phyloP scores from a whole-genome alignment of 2,113 vertebrate species.

The Ictalurus punctatus region DNA sequence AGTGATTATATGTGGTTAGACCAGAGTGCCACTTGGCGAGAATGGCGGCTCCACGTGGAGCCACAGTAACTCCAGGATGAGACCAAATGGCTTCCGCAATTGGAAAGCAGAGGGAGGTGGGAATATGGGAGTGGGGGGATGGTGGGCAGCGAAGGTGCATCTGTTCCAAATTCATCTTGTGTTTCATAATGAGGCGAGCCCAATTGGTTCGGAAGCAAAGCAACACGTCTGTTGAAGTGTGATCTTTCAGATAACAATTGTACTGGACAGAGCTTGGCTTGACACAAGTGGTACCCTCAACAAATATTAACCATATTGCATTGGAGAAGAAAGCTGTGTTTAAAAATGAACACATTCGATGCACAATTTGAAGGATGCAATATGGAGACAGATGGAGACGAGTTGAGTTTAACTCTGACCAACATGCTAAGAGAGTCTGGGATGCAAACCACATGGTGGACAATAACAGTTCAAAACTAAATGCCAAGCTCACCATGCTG shows the following conservation, averaged over 20 bases:
- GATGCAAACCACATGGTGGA: conserved; percentile 23
- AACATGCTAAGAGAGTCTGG: conserved; percentile 38
- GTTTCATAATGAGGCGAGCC: conserved; percentile 75
- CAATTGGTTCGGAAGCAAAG: conserved; percentile 69
- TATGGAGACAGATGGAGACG: conserved; percentile 37
- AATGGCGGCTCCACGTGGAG: conserved; percentile 62
- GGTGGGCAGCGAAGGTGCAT: conserved; percentile 59
- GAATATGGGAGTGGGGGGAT: background rate
- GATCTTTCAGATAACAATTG: conserved; percentile 66
- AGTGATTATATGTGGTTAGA: conserved; percentile 69
- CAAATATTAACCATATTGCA: conserved; percentile 67
- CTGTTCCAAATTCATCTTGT: conserved; percentile 76
- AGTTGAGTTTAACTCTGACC: conserved; percentile 33
- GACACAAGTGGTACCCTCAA: conserved; percentile 54
- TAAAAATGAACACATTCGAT: conserved; percentile 52
- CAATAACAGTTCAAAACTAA: background rate
- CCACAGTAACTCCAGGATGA: conserved; percentile 71
- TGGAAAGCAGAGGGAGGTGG: conserved; percentile 61
- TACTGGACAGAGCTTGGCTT: conserved; percentile 52
- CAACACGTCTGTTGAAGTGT: conserved; percentile 65
- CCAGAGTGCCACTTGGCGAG: conserved; percentile 60
- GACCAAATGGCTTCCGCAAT: conserved; percentile 73
- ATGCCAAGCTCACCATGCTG: background rate
- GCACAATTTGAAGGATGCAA: conserved; percentile 20
- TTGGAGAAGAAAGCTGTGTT: conserved; percentile 58